Conservation (phyloP, 2,888 invertebrate species). For the Cerceris rybyensis region DNA sequence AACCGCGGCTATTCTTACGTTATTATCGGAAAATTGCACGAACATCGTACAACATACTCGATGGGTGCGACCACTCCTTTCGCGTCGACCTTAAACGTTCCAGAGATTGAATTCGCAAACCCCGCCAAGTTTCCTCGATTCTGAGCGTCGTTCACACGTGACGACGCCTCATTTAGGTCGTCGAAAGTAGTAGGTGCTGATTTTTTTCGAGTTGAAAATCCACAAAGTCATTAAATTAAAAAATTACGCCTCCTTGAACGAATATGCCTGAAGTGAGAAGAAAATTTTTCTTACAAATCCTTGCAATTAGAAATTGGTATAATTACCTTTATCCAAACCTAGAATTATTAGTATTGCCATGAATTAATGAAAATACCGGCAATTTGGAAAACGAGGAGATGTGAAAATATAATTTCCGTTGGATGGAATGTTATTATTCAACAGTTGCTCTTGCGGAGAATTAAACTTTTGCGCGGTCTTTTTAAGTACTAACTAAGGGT, state of each 20-base stretch:
- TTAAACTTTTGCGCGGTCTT: too few species aligned
- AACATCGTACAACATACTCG: neutral
- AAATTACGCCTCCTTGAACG: neutral
- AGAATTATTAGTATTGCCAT: too few species aligned
- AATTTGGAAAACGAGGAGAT: too few species aligned
- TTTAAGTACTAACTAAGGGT: too few species aligned
- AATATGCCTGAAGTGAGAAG: neutral
- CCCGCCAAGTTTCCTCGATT: constrained; percentile 20
- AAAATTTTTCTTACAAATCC: too few species aligned
- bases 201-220: neutral
- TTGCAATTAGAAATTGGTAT: too few species aligned
- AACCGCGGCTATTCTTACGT: constrained; percentile 13
- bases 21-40: constrained; percentile 27
- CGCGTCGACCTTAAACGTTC: constrained; percentile 18
- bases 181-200: neutral
- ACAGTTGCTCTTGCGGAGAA: too few species aligned
- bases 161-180: constrained; percentile 12
- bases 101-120: constrained; percentile 11
- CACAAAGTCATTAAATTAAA: neutral
- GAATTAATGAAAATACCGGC: too few species aligned
- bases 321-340: too few species aligned
- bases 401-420: too few species aligned
- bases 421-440: too few species aligned
- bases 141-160: constrained; percentile 24
- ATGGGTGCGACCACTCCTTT: constrained; percentile 17